These are phyloP conservation scores for Motacilla alba DNA, from an alignment of 2,113 vertebrate genomes.

Conservation along the genomic window DNA sequence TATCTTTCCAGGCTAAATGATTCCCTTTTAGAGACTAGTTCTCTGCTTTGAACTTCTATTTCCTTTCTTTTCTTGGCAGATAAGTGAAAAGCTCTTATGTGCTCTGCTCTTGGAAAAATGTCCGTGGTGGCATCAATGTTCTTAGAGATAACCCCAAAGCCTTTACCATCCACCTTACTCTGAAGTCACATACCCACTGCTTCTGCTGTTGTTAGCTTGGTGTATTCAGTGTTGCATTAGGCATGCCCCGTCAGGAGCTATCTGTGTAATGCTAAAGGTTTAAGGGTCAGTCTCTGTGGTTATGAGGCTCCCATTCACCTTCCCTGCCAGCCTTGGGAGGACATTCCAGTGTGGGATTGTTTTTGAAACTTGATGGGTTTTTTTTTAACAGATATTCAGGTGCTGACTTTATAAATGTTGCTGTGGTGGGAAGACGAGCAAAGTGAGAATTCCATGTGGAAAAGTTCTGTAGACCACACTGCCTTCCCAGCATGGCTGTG, in stretches of 20 bases:
- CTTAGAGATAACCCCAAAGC: not conserved
- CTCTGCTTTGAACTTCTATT: not conserved
- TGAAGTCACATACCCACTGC: not conserved
- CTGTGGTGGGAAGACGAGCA: not conserved
- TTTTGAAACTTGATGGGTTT: not conserved
- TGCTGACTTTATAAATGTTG: not conserved
- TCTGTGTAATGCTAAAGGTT: not conserved
- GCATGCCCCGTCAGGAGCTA: not conserved
- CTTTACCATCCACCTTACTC: not conserved
- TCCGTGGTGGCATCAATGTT: fast-evolving
- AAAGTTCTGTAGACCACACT: not conserved
- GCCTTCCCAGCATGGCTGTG: not conserved
- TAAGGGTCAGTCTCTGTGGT: not conserved
- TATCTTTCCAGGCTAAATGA: not conserved
- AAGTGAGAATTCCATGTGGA: not conserved
- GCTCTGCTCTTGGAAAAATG: not conserved
- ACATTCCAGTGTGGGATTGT: not conserved
- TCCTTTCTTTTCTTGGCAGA: not conserved
- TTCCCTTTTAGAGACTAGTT: not conserved
- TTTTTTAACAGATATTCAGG: not conserved
- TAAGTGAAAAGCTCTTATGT: not conserved
- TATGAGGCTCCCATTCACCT: not conserved
- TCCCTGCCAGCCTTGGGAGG: not conserved
- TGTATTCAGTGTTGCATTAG: not conserved
- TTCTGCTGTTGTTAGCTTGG: not conserved